Evolutionary conservation across 2,888 invertebrate genomes (phyloP), one percentile per base, ranked within the genome.

Genomic region (Hololepta plana): DNA sequence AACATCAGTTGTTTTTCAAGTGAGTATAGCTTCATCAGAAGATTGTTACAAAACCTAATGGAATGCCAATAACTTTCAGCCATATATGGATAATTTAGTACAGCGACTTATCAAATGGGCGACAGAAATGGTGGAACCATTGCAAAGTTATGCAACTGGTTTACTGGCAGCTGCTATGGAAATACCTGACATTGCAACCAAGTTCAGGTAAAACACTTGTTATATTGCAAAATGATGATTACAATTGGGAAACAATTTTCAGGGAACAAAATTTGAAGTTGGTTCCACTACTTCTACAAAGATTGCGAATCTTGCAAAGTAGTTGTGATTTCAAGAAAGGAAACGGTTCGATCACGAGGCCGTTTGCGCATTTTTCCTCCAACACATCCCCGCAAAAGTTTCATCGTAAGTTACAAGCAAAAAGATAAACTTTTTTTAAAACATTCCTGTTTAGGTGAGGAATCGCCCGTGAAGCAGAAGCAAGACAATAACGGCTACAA

Each of bases 161-260:
- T 59, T 98, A 10, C 57, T 98, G 13, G 93, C 88, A 0, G 82
- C 88, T 7, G 91, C 93, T 0, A 91, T 96, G 90, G 95, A 96
- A 53, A 79, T 91, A 3, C 84, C 84, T 39, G 96, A 96, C 41
- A 84, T 93, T 31, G 93, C 93, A 1, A 75, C 84, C 3, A 79
- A 77, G 43, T 87, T 77, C 46, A 64, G 70, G 69, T 68, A 45
- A 35, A 30, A 10, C 8, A 5, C 4, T 4, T 3, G 6, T 10
- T 12, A 4, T 32, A 32, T 15, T 23, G 26, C 12, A 3, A 9
- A 10, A 8, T 20, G 4, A 11, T 4, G 20, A 10, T 4, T 9
- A 4, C 4, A n/a, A n/a, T n/a, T n/a, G n/a, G n/a, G n/a, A n/a
- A n/a, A n/a, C n/a, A n/a, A n/a, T n/a, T 37, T 58, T 42, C 55